Conservation (phyloP, 2,888 invertebrate genomes). For the Acholoe squamosa region DNA sequence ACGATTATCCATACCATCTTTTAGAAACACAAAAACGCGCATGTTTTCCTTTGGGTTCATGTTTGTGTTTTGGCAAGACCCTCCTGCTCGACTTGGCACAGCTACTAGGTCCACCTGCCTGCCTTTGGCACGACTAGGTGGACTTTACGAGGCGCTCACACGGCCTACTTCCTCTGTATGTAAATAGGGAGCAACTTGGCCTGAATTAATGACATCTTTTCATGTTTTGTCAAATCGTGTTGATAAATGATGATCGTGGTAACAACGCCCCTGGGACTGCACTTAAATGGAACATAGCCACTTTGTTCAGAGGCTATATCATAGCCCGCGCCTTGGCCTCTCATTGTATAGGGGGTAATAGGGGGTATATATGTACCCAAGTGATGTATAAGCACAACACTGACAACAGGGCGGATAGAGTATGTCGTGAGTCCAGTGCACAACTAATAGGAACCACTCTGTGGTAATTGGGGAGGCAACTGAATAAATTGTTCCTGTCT, state of each 20-base stretch:
- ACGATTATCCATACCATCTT: too few relatives aligned
- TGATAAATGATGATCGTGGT: conserved; percentile 24
- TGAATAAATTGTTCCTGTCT: too few relatives aligned
- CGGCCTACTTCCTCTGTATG: too few relatives aligned
- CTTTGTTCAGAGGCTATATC: neutral
- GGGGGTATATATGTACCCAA: neutral
- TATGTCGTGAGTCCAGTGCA: neutral
- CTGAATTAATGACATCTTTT: neutral
- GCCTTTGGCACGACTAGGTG: too few relatives aligned
- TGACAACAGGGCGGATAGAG: neutral
- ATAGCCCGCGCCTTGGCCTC: neutral
- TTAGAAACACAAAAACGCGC: too few relatives aligned
- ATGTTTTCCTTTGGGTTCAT: too few relatives aligned
- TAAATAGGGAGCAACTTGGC: neutral
- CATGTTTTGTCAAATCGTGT: neutral
- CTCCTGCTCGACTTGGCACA: too few relatives aligned
- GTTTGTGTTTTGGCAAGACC: too few relatives aligned
- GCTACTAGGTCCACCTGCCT: too few relatives aligned
- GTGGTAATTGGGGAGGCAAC: neutral
- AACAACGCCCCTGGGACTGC: neutral
- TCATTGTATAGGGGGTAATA: neutral
- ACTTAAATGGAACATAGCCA: conserved; percentile 11
- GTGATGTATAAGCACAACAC: neutral
- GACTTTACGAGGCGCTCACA: too few relatives aligned
- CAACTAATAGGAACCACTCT: neutral